phyloP scores from a whole-genome alignment of 2,797 vertebrate species.

The Malurus splendens region DNA sequence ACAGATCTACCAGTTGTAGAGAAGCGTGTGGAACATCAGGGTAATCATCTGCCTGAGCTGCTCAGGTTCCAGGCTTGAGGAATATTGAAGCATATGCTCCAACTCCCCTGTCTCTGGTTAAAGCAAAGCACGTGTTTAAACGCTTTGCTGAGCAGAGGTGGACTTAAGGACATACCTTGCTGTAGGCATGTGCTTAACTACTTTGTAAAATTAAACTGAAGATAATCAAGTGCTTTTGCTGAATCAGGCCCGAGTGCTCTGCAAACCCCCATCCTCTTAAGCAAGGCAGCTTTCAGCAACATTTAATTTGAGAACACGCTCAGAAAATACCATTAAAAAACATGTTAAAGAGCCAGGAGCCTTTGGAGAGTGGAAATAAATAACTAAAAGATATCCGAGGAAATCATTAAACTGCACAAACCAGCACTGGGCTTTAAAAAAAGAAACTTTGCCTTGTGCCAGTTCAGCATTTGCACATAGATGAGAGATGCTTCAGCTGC shows the following conservation, averaged over 20 bases:
- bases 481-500: not conserved
- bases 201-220: conserved; percentile 19
- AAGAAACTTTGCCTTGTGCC: not conserved
- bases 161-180: conserved; percentile 14
- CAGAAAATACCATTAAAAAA: not conserved
- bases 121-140: not conserved
- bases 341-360: not conserved
- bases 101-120: not conserved
- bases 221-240: not conserved
- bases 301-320: not conserved
- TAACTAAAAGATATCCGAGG: not conserved
- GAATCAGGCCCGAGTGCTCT: not conserved
- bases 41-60: not conserved
- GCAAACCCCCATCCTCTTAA: not conserved
- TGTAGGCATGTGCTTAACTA: not conserved
- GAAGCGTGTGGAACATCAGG: not conserved
- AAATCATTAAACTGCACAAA: conserved; percentile 35
- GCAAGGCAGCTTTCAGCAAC: not conserved
- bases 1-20: not conserved
- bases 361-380: not conserved
- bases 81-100: not conserved
- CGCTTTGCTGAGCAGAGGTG: conserved; percentile 20
- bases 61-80: not conserved
- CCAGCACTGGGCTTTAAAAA: not conserved
- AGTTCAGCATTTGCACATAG: not conserved